Percentiles rank a stretch among this genome's conserved stretches.
These are phyloP conservation scores for Drosophila arawakana DNA, from an alignment of 1,140 invertebrate genomes.

Conservation along the genomic window DNA sequence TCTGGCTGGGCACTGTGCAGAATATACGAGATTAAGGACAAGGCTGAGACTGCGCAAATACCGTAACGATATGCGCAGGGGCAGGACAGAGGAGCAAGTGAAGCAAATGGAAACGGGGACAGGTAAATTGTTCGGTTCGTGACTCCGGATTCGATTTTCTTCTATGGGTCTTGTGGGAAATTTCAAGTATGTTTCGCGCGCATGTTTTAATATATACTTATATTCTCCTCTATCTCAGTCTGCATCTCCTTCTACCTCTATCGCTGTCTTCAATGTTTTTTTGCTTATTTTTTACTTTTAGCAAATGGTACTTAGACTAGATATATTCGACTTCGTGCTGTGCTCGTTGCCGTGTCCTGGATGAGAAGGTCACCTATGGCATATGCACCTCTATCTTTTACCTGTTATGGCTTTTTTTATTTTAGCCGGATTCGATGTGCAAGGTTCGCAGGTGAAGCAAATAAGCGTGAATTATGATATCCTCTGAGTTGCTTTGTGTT, in stretches of 20 bases:
- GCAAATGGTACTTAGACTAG: slow-evolving; percentile 20
- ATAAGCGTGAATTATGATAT: slow-evolving; percentile 71
- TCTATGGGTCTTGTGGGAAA: slow-evolving; percentile 78
- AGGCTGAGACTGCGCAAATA: slow-evolving; percentile 65
- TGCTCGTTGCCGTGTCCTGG: slow-evolving; percentile 1
- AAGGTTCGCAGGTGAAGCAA: slow-evolving; percentile 49
- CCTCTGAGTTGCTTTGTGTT: slow-evolving; percentile 35
- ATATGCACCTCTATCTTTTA: slow-evolving; percentile 38
- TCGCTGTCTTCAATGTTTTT: neutral
- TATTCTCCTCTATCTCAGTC: neutral
- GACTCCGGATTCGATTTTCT: slow-evolving; percentile 71
- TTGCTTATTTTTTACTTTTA: slow-evolving; percentile 18
- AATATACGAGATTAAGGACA: slow-evolving; percentile 81
- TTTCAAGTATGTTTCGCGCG: slow-evolving; percentile 58
- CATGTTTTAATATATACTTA: slow-evolving; percentile 54
- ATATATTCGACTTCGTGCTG: slow-evolving; percentile 18
- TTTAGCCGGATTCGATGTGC: slow-evolving; percentile 42
- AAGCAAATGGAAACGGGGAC: slow-evolving; percentile 39
- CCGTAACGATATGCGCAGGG: slow-evolving; percentile 45
- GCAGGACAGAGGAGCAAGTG: slow-evolving; percentile 5
- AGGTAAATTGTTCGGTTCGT: slow-evolving; percentile 43
- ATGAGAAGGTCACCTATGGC: slow-evolving; percentile 34
- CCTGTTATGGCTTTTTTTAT: slow-evolving; percentile 56
- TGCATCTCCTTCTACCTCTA: no score
- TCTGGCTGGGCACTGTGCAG: slow-evolving; percentile 21